Conservation (phyloP, 1,140 invertebrate genomes). For the Doryteuthis pealeii region DNA sequence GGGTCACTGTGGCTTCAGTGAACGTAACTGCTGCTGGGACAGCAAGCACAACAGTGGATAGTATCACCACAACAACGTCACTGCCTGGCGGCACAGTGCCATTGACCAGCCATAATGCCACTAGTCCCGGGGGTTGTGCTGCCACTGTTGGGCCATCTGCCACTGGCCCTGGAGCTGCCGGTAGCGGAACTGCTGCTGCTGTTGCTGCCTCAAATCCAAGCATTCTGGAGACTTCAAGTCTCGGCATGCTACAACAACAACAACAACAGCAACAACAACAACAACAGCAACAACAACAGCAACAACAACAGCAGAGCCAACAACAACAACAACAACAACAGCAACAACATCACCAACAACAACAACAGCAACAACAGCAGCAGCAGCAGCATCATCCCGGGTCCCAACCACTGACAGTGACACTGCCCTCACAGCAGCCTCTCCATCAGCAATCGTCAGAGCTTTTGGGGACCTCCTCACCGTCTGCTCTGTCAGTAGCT, state of each 20-base stretch:
- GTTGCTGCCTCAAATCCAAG: background rate
- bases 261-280: constrained; percentile 6
- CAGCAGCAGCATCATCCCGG: constrained; percentile 4
- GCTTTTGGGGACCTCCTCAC: background rate
- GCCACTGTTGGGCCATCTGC: background rate
- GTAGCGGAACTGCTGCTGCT: background rate
- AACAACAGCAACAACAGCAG: background rate
- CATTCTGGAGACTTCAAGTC: background rate
- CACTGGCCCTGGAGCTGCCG: background rate
- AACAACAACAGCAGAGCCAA: background rate
- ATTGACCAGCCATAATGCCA: background rate
- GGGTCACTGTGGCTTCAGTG: background rate
- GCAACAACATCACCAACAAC: constrained; percentile 1
- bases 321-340: constrained; percentile 9
- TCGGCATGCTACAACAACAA: constrained; percentile 16
- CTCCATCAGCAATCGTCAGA: background rate
- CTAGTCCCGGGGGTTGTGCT: background rate
- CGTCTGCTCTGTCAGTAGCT: background rate
- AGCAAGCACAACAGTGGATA: background rate
- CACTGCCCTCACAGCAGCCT: background rate
- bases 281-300: background rate
- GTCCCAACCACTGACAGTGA: background rate
- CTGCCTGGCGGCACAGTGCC: background rate
- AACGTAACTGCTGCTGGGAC: background rate
- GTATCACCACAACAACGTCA: background rate